Evolutionary conservation across 92 coral and sea anemone genomes (phyloP).

Genomic region (Scolanthus callimorphus): DNA sequence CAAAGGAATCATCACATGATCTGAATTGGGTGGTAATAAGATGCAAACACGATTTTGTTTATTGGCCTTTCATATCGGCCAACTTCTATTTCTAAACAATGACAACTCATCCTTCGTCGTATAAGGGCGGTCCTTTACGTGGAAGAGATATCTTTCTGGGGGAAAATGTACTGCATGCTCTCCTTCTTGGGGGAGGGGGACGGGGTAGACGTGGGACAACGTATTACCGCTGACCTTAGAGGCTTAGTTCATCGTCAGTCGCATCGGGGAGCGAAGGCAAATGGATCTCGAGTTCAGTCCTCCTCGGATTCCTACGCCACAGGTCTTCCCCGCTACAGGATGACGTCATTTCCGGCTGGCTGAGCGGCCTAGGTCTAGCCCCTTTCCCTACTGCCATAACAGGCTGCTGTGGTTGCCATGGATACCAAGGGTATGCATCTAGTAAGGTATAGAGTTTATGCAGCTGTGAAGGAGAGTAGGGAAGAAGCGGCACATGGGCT

Average conservation of each 20-base stretch:
- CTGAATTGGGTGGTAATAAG: too few species aligned
- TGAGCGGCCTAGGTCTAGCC: conserved; percentile 8
- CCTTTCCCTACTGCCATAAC: conserved; percentile 11
- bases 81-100: too few species aligned
- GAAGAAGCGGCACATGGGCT: conserved; percentile 35
- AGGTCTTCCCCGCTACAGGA: neutral
- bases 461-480: conserved; percentile 29
- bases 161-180: too few species aligned
- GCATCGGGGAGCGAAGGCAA: conserved; percentile 6
- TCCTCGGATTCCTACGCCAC: conserved; percentile 6
- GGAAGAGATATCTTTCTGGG: too few species aligned
- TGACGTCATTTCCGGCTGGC: neutral
- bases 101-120: too few species aligned
- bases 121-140: too few species aligned
- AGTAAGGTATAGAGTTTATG: conserved; percentile 32
- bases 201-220: too few species aligned
- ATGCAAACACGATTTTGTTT: too few species aligned
- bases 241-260: neutral
- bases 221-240: too few species aligned
- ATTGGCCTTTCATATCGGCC: too few species aligned
- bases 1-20: too few species aligned
- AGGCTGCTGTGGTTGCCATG: conserved; percentile 29
- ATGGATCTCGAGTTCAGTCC: conserved; percentile 11
- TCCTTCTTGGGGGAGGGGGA: too few species aligned
- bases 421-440: conserved; percentile 32